phyloP scores from a whole-genome alignment of 30 jellyfish, hydroid and myxozoan genomes.

The Cassiopea xamachana region DNA sequence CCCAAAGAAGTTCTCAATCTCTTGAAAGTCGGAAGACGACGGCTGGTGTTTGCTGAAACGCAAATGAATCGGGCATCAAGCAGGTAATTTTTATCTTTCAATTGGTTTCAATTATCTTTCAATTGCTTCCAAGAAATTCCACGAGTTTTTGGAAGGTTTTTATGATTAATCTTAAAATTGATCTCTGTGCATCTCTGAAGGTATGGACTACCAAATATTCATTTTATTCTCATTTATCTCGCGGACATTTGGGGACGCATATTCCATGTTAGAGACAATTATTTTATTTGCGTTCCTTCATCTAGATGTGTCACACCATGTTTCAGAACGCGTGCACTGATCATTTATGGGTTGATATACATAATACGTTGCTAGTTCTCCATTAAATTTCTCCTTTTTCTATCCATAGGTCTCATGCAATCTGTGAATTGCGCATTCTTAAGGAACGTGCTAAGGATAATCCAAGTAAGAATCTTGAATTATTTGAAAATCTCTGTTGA shows the following conservation, averaged over 20 bases:
- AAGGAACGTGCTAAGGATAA: constrained; percentile 85
- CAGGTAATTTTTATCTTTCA: constrained; percentile 64
- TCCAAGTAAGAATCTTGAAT: constrained; percentile 30
- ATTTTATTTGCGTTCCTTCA: no score
- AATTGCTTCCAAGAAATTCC: neutral
- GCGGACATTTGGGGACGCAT: no score
- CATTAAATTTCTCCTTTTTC: neutral
- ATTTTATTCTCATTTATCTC: no score
- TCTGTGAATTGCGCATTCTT: constrained; percentile 84
- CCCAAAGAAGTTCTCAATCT: constrained; percentile 95
- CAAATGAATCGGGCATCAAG: constrained; percentile 98
- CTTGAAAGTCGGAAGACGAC: constrained; percentile 86
- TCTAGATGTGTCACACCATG: no score
- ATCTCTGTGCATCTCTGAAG: no score
- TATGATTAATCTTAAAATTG: no score
- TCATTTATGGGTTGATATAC: no score
- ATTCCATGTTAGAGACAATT: no score
- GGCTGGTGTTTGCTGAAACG: constrained; percentile 98
- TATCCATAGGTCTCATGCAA: constrained; percentile 89
- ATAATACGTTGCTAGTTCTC: neutral
- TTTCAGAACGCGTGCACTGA: no score
- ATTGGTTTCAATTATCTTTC: no score
- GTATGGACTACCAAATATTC: no score
- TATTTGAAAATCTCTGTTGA: neutral
- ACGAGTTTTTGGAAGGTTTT: neutral